Evolutionary conservation across 2,888 invertebrate species (phyloP).

Genomic region (Siphonodentalium dalli): DNA sequence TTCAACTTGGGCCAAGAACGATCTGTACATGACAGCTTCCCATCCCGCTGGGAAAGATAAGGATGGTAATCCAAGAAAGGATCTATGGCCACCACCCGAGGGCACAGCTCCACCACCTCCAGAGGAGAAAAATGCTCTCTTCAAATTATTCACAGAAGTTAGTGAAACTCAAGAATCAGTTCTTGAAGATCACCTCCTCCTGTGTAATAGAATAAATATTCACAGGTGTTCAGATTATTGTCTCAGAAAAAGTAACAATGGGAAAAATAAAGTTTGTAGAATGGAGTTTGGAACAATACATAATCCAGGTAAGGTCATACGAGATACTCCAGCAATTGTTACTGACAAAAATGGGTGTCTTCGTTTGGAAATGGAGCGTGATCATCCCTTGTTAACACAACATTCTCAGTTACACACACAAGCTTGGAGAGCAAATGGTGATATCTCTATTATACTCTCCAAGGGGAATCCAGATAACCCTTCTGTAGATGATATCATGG

Average conservation of each 20-base stretch:
- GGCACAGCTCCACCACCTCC: constrained; percentile 7
- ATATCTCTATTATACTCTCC: constrained; percentile 1
- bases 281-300: too few relatives aligned
- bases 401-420: constrained; percentile 11
- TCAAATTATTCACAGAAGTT: constrained; percentile 9
- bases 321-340: background rate
- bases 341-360: constrained; percentile 1
- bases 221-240: constrained; percentile 12
- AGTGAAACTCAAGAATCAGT: constrained; percentile 3
- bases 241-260: too few relatives aligned
- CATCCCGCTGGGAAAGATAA: constrained; percentile 11
- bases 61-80: constrained; percentile 4
- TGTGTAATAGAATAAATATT: constrained; percentile 8
- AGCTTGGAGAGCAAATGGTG: constrained; percentile 6
- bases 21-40: constrained; percentile 1
- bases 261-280: too few relatives aligned
- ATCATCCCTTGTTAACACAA: constrained; percentile 5
- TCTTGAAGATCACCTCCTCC: constrained; percentile 6
- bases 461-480: constrained; percentile 1
- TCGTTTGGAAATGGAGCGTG: constrained; percentile 1
- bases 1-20: background rate
- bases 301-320: too few relatives aligned
- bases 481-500: background rate
- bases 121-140: constrained; percentile 1
- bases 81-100: constrained; percentile 10